Percentiles rank a stretch among this genome's conserved stretches.
Conservation (phyloP, 1,140 invertebrate species). For the Paracyclopina nana region DNA sequence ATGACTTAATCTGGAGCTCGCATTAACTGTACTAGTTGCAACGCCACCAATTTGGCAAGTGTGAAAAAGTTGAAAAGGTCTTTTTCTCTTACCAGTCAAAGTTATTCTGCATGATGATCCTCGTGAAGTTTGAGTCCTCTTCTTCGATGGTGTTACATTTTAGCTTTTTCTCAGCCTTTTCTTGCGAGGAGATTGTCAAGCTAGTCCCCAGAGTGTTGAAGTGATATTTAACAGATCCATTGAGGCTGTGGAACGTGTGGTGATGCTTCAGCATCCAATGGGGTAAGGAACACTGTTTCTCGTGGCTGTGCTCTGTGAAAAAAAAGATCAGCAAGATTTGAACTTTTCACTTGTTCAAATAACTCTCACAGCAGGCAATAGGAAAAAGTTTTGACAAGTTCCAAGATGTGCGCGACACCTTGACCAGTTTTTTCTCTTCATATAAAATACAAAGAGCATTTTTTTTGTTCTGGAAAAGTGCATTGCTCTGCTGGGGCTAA, state of each 20-base stretch:
- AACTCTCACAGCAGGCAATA: too few relatives aligned
- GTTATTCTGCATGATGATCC: conserved; percentile 8
- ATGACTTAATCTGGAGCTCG: too few relatives aligned
- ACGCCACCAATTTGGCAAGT: too few relatives aligned
- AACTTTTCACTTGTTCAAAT: too few relatives aligned
- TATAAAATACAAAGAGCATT: not conserved
- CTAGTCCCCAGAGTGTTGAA: conserved; percentile 8
- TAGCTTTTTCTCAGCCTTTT: not conserved
- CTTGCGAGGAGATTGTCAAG: not conserved
- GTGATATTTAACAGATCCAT: not conserved
- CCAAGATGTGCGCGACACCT: too few relatives aligned
- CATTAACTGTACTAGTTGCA: too few relatives aligned
- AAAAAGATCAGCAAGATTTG: not conserved
- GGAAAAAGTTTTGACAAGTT: too few relatives aligned
- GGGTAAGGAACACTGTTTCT: conserved; percentile 1
- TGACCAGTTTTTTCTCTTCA: not conserved
- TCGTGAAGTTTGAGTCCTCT: not conserved
- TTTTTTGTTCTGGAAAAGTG: not conserved
- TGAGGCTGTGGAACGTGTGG: conserved; percentile 8
- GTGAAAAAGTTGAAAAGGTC: too few relatives aligned
- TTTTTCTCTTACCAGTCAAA: conserved; percentile 13
- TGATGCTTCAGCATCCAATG: conserved; percentile 8
- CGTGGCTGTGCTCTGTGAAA: conserved; percentile 1
- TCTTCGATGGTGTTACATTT: conserved; percentile 11
- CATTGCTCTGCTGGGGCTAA: not conserved